Evolutionary conservation across 2,113 vertebrate genomes (phyloP), one percentile per base, ranked within the genome.

Genomic region (Pseudorasbora parva): DNA sequence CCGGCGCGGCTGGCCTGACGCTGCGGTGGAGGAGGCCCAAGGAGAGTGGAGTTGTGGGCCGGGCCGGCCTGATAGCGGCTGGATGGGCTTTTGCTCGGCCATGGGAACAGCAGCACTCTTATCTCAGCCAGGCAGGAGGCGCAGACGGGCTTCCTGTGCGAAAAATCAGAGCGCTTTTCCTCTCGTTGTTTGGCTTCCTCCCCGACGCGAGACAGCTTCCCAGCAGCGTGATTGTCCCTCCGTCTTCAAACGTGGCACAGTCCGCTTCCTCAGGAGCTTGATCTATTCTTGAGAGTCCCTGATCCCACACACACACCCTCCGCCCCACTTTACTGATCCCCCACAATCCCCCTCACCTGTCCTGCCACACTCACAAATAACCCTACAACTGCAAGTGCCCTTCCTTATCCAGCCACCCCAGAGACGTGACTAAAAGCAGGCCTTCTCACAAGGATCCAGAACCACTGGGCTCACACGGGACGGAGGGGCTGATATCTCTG

Each of bases 241-340:
- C 95, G 97, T 99, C 98, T 98, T 98, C 98, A 98, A 99, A 99
- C 97, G 96, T 97, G 97, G 97, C 97, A 98, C 95, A 95, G 95
- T 96, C 93, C 92, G 93, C 96, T 99, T 99, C 98, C 98, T 98
- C 94, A 96, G 96, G 94, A 95, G 97, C 96, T 97, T 97, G 96
- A 97, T 97, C 97, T 97, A 97, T 98, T 98, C 98, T 94, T 94
- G 93, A 92, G 87, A 88, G 87, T 88, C 89, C 82, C 85, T 84
- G 49, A 83, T 83, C 73, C 84, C 66, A 78, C 71, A 82, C 90
- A 89, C 90, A 84, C 87, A 75, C 89, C 91, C 88, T 87, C 85
- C 77, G 45, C 82, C 30, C 90, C 87, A 87, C 73, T 41, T 72
- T 15, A 68, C 71, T 71, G 68, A 72, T 57, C 87, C 80, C 81